Base-by-base conservation (phyloP, 2,113 vertebrate genomes). In the Campylomormyrus tamandua region DNA sequence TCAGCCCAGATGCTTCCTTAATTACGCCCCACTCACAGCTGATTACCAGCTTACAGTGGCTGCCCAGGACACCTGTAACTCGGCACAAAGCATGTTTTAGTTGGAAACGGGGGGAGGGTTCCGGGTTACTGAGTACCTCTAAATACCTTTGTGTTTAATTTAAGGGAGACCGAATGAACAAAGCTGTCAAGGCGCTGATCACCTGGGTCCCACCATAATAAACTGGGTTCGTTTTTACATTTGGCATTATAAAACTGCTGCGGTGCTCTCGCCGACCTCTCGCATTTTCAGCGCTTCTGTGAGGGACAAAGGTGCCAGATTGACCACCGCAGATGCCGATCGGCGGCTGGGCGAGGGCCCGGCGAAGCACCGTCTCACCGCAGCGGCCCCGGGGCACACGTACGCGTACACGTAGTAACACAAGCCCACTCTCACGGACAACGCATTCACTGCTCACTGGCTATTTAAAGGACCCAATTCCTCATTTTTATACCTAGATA, bases 251-350 rank as follows among this genome's bases (percentile, higher is more conserved):
- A 48, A 48, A 6, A n/a, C 21, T 21, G 80, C 80, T 83, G 10
- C 2, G 45, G 19, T 83, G n/a, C 49, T 5, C 21, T 85, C 5
- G 10, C 83, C 42, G 66, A 17, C 11, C n/a, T n/a, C n/a, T 13
- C 8, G 48, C 48, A 17, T 56, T 50, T 83, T 24, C 83, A 27
- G 52, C 39, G 21, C 48, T 45, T 56, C 21, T 49, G 27, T 52
- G n/a, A n/a, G 87, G 35, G 85, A 90, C 89, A 90, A 90, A 87
- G 62, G 89, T 87, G 66, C 31, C 27, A 15, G 89, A 56, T 53
- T 87, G 89, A 90, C 87, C 85, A 53, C 52, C 85, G 24, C 89
- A 87, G 84, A 77, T 80, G 89, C 62, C 89, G 85, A 90, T 56
- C 84, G 31, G 15, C 89, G 53, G 24, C 89, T 42, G 39, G 52